phyloP scores from a whole-genome alignment of 2,888 invertebrate species.

The Conistra vaccinii region DNA sequence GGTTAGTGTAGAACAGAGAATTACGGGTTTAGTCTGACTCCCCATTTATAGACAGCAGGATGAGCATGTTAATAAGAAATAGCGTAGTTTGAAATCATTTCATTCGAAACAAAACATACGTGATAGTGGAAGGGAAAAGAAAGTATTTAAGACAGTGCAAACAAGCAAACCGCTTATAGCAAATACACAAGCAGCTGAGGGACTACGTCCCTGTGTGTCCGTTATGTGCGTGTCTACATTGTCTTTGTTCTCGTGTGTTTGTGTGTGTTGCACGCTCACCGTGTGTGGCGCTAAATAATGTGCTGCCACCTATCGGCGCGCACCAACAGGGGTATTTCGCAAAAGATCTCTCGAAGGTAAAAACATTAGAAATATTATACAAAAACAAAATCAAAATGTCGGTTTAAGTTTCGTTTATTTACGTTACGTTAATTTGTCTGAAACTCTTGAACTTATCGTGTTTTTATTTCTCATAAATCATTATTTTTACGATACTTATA shows the following conservation, averaged over 20 bases:
- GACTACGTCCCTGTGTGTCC: constrained; percentile 86
- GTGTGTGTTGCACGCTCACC: constrained; percentile 91
- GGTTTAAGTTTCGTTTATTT: constrained; percentile 84
- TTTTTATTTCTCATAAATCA: constrained; percentile 81
- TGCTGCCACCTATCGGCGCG: constrained; percentile 89
- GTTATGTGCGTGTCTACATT: constrained; percentile 91
- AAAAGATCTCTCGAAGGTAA: constrained; percentile 99
- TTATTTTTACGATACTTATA: constrained; percentile 83
- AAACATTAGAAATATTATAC: constrained; percentile 90
- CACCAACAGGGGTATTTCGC: constrained; percentile 96
- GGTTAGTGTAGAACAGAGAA: constrained; percentile 80
- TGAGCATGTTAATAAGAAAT: constrained; percentile 84
- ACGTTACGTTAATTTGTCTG: constrained; percentile 79
- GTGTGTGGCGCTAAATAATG: constrained; percentile 89
- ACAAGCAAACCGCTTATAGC: constrained; percentile 84
- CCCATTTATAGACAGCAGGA: constrained; percentile 84
- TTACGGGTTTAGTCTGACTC: constrained; percentile 79
- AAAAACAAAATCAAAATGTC: constrained; percentile 80
- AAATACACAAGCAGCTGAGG: constrained; percentile 89
- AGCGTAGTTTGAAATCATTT: constrained; percentile 81
- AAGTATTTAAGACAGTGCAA: constrained; percentile 65
- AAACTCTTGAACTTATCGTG: constrained; percentile 74
- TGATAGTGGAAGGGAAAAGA: constrained; percentile 63
- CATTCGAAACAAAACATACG: constrained; percentile 60
- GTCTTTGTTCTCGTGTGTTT: constrained; percentile 91